Base-by-base conservation (phyloP, 2,888 invertebrate genomes). In the Stomorhina lunata region DNA sequence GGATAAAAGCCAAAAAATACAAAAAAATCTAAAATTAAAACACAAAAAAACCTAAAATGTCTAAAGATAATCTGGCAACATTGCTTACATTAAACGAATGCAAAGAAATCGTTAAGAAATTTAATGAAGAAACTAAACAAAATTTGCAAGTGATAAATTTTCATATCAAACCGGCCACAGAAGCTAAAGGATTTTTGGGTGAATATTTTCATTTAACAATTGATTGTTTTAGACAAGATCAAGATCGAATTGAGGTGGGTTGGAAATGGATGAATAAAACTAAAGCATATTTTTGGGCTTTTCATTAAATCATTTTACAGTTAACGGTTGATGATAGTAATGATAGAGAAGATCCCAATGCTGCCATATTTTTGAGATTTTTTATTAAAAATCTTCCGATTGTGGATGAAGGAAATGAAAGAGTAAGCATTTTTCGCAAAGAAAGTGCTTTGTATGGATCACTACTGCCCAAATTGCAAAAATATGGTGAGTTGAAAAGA, bases 121-220 rank as follows among this genome's bases (percentile, higher is more conserved):
- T 66, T 6, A 10, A 72, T 4, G 40, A 66, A 10, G 43, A 81
- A 48, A 43, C 53, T 2, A 43, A 48, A 15, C 45, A 43, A 0
- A 50, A 83, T 15, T 73, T 75, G 7, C 69, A 84, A 12, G 71
- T 87, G 0, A n/a, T 84, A 48, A 77, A 86, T 22, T 87, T 75
- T 68, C 29, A 32, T 22, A 57, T 86, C 10, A 15, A 12, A 6
- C 22, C 85, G 7, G 85, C 82, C 5, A 75, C 66, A 29, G 86
- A 87, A 27, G 86, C 85, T 1, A 80, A 87, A 50, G 90, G 90
- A 1, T 90, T 86, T 85, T 85, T 90, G 43, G 90, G 90, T 15
- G 88, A 90, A 65, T 90, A 90, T 85, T 89, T 87, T 80, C 55
- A 82, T 48, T 81, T 90, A 50, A 81, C 73, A 2, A 68, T 89